A percentile compares a stretch with the other conserved stretches of the same genome.
These are phyloP conservation scores for Slavum lentiscoides DNA, from an alignment of 2,888 invertebrate genomes.

Conservation along the genomic window DNA sequence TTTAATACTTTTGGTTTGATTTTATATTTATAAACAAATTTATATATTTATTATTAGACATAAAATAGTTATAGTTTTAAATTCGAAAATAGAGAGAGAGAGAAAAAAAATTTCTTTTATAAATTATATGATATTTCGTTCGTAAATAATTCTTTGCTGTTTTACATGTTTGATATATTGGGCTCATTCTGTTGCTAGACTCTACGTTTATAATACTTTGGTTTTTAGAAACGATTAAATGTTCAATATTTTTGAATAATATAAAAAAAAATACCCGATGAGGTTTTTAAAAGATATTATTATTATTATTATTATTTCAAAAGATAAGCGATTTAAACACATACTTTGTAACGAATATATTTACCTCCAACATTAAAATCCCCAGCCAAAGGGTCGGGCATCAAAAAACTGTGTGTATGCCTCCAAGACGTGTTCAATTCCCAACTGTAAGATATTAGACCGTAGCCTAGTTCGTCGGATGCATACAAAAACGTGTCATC, in stretches of 20 bases:
- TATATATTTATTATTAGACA: background rate
- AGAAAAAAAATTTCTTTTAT: background rate
- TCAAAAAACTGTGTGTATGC: conserved; percentile 74
- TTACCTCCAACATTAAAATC: conserved; percentile 71
- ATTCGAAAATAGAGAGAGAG: background rate
- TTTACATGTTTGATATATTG: no score
- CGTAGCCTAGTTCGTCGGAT: conserved; percentile 73
- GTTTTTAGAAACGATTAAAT: no score
- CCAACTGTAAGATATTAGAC: conserved; percentile 76
- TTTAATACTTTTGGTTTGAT: no score
- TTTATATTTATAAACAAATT: no score
- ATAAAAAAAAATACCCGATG: no score
- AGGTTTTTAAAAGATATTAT: background rate
- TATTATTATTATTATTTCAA: background rate
- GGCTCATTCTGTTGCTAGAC: no score
- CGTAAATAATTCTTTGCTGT: no score
- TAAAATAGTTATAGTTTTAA: background rate
- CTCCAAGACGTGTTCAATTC: conserved; percentile 77
- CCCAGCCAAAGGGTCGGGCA: conserved; percentile 74
- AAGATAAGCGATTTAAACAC: no score
- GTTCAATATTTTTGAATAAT: no score
- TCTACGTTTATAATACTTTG: no score
- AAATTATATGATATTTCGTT: no score
- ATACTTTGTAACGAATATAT: background rate
- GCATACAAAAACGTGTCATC: conserved; percentile 77